Evolutionary conservation across 2,113 vertebrate species (phyloP), one percentile per base, ranked within the genome.

Genomic region (Oenanthe oenanthe): DNA sequence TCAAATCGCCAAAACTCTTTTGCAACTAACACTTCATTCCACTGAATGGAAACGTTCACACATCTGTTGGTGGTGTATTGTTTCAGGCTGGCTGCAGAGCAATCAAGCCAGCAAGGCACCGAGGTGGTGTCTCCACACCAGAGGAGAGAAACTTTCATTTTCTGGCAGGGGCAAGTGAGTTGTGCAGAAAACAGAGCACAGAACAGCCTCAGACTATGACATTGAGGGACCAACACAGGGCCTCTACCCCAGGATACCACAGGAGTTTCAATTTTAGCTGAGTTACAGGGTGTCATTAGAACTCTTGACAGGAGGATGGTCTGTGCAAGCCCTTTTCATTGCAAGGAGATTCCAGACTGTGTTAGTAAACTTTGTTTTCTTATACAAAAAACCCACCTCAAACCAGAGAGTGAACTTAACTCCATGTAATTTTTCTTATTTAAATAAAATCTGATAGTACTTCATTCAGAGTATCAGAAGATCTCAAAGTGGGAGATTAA

Each of bases 21-120:
- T 91, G 79, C 61, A 85, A 13, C 68, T 84, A 92, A 68, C 80
- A 51, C 83, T 92, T 92, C 79, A 84, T 90, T 84, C 68, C 72
- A 42, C 62, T 62, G 76, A 83, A 74, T 22, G 68, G 72, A 62
- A 93, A 87, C 20, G 65, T 93, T 94, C 82, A 74, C 92, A 68
- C 85, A 92, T 86, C 82, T 95, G 61, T 38, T 65, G 82, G 48
- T 72, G 75, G 21, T 58, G 72, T 31, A 92, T 77, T 92, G 75
- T 85, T 94, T 73, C 3, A 9, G 75, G 80, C 57, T 91, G 92
- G 61, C 85, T 43, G 67, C 60, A 62, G 57, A 88, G 82, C 63
- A 88, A 71, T 84, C 66, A 82, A 58, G 10, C 53, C 71, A 70
- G 65, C 31, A 43, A 75, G 57, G 71, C 88, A 60, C 0, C 20